phyloP scores from a whole-genome alignment of 64 coral and sea anemone species.

The Anthopleura sola region DNA sequence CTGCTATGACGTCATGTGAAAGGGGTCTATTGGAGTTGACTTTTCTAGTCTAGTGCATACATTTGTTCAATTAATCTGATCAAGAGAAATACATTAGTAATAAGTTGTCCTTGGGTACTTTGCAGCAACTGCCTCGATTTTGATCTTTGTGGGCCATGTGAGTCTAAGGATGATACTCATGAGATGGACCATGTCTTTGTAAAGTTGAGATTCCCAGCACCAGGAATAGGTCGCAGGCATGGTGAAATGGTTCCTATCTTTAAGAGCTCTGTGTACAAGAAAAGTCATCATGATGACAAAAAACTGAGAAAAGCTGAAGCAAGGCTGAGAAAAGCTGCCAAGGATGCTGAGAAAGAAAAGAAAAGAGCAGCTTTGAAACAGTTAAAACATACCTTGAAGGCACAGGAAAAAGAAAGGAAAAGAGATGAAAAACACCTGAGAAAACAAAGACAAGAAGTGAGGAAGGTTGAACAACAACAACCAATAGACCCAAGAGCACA shows the following conservation, averaged over 20 bases:
- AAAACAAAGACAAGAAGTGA: constrained; percentile 12
- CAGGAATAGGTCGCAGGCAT: constrained; percentile 69
- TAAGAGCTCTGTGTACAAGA: constrained; percentile 63
- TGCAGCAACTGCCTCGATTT: constrained; percentile 83
- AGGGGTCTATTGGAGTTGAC: too few relatives aligned
- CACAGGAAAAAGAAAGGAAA: constrained; percentile 37
- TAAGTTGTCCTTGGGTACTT: not conserved
- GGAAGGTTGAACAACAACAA: constrained; percentile 14
- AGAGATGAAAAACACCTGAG: constrained; percentile 17
- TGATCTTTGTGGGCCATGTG: constrained; percentile 87
- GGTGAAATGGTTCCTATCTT: constrained; percentile 89
- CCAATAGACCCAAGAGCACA: constrained; percentile 13
- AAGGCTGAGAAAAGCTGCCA: constrained; percentile 27
- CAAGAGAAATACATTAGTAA: not conserved
- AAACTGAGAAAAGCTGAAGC: constrained; percentile 38
- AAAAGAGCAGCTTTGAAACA: not conserved
- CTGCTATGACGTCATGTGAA: too few relatives aligned
- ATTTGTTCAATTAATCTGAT: too few relatives aligned
- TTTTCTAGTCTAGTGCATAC: too few relatives aligned
- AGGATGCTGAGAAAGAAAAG: too few relatives aligned
- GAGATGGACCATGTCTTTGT: constrained; percentile 68
- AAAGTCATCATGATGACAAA: constrained; percentile 6
- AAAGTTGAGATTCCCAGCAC: constrained; percentile 63
- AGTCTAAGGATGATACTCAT: constrained; percentile 53
- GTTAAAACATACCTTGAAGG: constrained; percentile 15